Percentiles rank a stretch among this genome's conserved stretches.
These are phyloP conservation scores for Conops quadrifasciatus DNA, from an alignment of 2,888 invertebrate genomes.

Conservation along the genomic window DNA sequence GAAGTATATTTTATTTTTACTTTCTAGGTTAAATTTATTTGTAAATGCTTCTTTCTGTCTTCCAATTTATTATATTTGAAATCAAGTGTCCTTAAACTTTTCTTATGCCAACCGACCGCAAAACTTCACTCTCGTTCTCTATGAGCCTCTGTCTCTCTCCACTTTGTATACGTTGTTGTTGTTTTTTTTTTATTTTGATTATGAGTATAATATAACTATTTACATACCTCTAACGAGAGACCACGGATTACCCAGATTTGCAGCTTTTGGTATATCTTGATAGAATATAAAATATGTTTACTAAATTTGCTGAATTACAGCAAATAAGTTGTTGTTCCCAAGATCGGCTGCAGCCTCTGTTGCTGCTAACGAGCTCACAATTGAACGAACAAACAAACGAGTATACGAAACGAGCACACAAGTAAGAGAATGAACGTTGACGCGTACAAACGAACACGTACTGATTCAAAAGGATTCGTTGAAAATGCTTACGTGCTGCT, in stretches of 20 bases:
- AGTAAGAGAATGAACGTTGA: background rate
- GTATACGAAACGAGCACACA: background rate
- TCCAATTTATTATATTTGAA: no score
- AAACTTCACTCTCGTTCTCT: background rate
- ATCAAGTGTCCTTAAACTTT: background rate
- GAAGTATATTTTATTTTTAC: no score
- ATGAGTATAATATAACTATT: background rate
- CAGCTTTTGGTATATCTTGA: conserved; percentile 37
- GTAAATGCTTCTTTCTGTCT: no score
- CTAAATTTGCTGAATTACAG: background rate
- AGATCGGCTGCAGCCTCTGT: background rate
- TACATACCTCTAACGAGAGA: conserved; percentile 58
- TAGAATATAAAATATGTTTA: background rate
- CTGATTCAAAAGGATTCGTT: background rate
- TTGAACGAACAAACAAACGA: background rate
- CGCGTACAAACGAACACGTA: background rate
- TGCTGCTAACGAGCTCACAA: background rate
- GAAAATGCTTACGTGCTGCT: background rate
- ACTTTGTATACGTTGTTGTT: background rate
- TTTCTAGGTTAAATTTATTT: no score
- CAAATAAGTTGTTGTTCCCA: no score
- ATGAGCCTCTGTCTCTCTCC: background rate
- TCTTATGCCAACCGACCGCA: no score
- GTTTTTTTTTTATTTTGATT: background rate
- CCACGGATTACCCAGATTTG: conserved; percentile 62